Base-by-base conservation (phyloP, 2,113 vertebrate genomes). In the Galbula dea region DNA sequence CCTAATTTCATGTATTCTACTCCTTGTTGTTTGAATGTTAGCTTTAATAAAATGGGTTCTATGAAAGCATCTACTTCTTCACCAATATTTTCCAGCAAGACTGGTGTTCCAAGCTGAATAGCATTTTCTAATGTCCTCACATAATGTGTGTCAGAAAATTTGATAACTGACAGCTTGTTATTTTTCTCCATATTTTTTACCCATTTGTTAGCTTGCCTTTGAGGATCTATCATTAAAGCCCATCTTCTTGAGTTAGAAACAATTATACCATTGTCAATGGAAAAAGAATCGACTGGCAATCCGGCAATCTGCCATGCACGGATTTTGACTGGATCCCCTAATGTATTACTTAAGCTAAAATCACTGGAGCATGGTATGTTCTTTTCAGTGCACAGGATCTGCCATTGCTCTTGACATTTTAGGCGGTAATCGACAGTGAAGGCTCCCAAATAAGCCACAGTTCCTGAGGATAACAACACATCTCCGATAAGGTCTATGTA, bases 131-230 rank as follows among this genome's bases (percentile, higher is more conserved):
- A 90, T 0, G 88, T 95, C 81, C 98, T 98, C 66, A 99, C 96
- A 14, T 99, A 99, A 94, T 97, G 98, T 15, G 94, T 43, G 68
- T 99, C 99, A 8, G 99, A 98, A 43, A 98, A 97, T 92, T 99
- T 99, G 96, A 99, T 98, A 74, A 98, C 96, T 9, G 97, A 96
- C 23, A 99, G 97, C 52, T 97, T 98, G 88, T 99, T 99, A 6
- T 29, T 78, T 90, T 98, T 99, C 95, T 99, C 99, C 99, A 99
- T 98, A 84, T 99, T 99, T 91, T 99, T 99, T 77, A 99, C 88
- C 99, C 99, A 99, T 48, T 99, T 99, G 95, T 99, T 99, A 92
- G 99, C 99, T 95, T 99, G 99, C 39, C 98, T 98, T 95, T 99
- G 99, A 75, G 99, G 99, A 91, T 99, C 99, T 65, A 99, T 99